phyloP scores from a whole-genome alignment of 2,888 invertebrate genomes.

The Allophyes oxyacanthae region DNA sequence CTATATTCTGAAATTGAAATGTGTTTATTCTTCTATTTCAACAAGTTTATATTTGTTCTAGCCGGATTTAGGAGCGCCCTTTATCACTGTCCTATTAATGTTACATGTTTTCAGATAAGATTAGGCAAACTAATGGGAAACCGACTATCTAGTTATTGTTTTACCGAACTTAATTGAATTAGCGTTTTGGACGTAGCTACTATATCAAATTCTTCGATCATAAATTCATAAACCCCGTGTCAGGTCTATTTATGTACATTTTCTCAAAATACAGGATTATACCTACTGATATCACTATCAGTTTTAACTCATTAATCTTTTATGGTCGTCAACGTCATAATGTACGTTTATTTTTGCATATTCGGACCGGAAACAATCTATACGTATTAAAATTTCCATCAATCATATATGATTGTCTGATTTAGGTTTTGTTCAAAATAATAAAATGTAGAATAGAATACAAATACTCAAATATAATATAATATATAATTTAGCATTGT shows the following conservation, averaged over 20 bases:
- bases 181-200: neutral
- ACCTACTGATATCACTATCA: constrained; percentile 27
- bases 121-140: constrained; percentile 30
- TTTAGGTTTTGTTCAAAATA: too few species aligned
- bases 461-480: too few species aligned
- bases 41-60: constrained; percentile 22
- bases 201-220: neutral
- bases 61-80: constrained; percentile 63
- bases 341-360: neutral
- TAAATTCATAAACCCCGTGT: neutral
- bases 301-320: neutral
- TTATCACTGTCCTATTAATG: constrained; percentile 46
- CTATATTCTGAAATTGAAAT: constrained; percentile 16
- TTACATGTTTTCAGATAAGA: constrained; percentile 49
- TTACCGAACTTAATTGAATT: constrained; percentile 12
- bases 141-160: constrained; percentile 25
- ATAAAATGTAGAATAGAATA: too few species aligned
- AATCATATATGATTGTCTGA: neutral
- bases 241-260: constrained; percentile 7
- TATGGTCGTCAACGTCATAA: neutral
- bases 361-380: neutral
- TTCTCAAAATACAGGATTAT: constrained; percentile 16
- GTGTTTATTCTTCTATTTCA: constrained; percentile 12
- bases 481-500: too few species aligned
- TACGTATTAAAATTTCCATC: constrained; percentile 1